Evolutionary conservation across 2,113 vertebrate genomes (phyloP), one percentile per base, ranked within the genome.

Genomic region (Podilymbus podiceps): DNA sequence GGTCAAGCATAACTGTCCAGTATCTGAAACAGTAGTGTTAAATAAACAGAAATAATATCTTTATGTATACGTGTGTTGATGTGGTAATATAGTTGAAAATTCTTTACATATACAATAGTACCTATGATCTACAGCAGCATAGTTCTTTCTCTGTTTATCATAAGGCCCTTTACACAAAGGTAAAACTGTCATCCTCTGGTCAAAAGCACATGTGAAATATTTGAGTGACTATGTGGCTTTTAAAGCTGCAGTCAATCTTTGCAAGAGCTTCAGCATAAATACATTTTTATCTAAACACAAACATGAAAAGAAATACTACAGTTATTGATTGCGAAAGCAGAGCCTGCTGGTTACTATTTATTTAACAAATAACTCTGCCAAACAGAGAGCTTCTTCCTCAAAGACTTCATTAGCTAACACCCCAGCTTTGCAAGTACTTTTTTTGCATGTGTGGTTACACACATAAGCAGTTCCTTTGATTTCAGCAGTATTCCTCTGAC

Each of bases 381-480:
- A 90, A 95, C 46, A 93, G 67, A 88, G 23, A 88, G 31, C 11
- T 84, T 67, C 75, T 67, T 93, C 88, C 79, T 95, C 94, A 93
- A 92, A 90, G 88, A 80, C 76, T 90, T 89, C 38, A 89, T 90
- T 95, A 96, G 90, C 90, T 93, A 92, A 50, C 59, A 89, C 15
- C 8, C 44, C 79, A 92, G 94, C 76, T 95, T 87, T 84, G 72
- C 72, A 86, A 95, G n/a, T 22, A 71, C 67, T 55, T 77, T 52
- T 52, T 93, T 38, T 38, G 38, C 9, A 21, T 82, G 31, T 42
- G n/a, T 71, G 27, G 21, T 77, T 93, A 77, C 55, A 86, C n/a
- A 86, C 17, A 8, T 19, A 80, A 83, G 59, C 20, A 63, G 38
- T 8, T 84, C 33, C 28, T 95, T 90, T 95, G 89, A 95, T 86